Base-by-base conservation (phyloP, 2,888 invertebrate genomes). In the Philhelius pedissequus region DNA sequence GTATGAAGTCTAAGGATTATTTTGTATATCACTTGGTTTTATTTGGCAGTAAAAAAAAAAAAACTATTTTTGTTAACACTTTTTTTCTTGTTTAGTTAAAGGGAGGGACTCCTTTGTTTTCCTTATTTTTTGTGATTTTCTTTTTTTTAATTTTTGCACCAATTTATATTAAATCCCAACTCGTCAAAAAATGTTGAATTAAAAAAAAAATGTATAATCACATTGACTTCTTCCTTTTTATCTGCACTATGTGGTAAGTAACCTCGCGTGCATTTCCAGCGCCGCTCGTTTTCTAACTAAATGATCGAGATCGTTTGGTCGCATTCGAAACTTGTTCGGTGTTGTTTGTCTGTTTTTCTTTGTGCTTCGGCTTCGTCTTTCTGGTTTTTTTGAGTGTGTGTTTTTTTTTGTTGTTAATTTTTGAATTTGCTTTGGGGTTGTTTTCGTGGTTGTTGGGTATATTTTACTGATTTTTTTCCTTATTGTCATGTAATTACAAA, bases 251-350 rank as follows among this genome's bases (percentile, higher is more conserved):
- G 56, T 79, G 58, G 70, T 86, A 86, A 80, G 68, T 81, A 76
- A 76, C 76, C 80, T 76, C 86, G 86, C 86, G 86, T 86, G 86
- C 86, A 86, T 80, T 81, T 81, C 86, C 86, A 86, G 81, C 86
- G 86, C 86, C 86, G 86, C 80, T 86, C 81, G 86, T 86, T 86
- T 84, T 80, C 80, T 68, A 68, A 84, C 84, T 84, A 76, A 84
- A 79, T 68, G 84, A 84, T 84, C 84, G 64, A 62, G 84, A 84
- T 84, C 84, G 64, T 30, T 84, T 70, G 79, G 40, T 74, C 69
- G 50, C 64, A 52, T 56, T 54, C 56, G 75, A 84, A 84, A 84
- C 84, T 84, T 79, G 84, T 84, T 84, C 75, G 79, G 62, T 84
- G 79, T 79, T 80, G 66, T 76, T 66, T 70, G 64, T 48, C 64